phyloP scores from a whole-genome alignment of 2,888 invertebrate genomes.

The Pristionchus maxplancki region DNA sequence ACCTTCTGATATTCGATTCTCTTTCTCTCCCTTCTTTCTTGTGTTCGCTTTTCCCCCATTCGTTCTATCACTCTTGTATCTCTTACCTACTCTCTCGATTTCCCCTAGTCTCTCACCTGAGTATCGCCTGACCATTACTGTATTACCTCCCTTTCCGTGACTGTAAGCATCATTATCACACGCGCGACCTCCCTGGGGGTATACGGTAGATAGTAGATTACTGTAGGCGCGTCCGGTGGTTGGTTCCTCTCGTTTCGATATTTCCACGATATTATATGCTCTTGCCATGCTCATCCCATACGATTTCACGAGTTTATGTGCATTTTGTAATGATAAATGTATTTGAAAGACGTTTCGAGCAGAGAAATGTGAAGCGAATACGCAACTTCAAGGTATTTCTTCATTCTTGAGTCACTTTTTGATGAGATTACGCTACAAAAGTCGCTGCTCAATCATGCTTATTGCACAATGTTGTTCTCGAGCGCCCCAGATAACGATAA shows the following conservation, averaged over 20 bases:
- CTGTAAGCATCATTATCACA: background rate
- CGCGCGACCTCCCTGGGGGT: background rate
- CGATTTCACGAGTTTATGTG: background rate
- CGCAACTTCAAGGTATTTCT: background rate
- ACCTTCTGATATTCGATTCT: conserved; percentile 34
- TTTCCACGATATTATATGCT: background rate
- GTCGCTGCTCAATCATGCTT: background rate
- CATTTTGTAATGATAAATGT: background rate
- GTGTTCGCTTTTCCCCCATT: background rate
- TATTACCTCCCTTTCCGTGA: background rate
- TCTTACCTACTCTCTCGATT: background rate
- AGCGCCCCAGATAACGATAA: background rate
- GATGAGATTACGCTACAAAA: background rate
- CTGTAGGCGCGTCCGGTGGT: background rate
- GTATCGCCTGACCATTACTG: background rate
- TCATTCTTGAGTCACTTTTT: background rate
- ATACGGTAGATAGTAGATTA: conserved; percentile 13
- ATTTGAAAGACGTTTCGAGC: background rate
- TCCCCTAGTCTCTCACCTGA: background rate
- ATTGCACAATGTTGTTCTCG: background rate
- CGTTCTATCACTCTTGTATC: conserved; percentile 10
- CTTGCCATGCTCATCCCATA: background rate
- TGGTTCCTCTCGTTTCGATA: background rate
- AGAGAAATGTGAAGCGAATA: background rate
- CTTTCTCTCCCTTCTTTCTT: background rate